Evolutionary conservation across 2,888 invertebrate species (phyloP).

Genomic region (Synanthedon myopaeformis): DNA sequence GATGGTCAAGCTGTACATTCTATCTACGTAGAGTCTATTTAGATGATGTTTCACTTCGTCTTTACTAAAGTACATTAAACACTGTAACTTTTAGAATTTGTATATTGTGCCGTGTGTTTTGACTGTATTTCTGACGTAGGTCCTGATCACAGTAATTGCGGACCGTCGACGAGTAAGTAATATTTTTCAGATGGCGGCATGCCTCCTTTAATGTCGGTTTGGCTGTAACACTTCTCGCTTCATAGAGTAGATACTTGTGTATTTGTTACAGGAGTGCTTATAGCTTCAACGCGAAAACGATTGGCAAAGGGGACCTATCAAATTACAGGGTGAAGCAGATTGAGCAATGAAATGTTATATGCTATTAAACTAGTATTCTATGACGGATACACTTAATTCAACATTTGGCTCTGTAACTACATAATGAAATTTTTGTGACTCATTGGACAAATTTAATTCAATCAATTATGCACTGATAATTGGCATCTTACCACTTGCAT

Average conservation of each 20-base stretch:
- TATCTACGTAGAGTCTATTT: slow-evolving; percentile 36
- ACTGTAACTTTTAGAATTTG: slow-evolving; percentile 31
- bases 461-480: slow-evolving; percentile 11
- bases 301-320: neutral
- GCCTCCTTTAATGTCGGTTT: slow-evolving; percentile 45
- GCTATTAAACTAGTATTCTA: slow-evolving; percentile 24
- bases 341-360: slow-evolving; percentile 14
- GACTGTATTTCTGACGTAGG: slow-evolving; percentile 69
- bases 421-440: slow-evolving; percentile 29
- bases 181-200: slow-evolving; percentile 57
- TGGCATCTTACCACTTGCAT: slow-evolving; percentile 7
- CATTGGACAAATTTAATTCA: slow-evolving; percentile 16
- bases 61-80: slow-evolving; percentile 21
- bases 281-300: slow-evolving; percentile 22
- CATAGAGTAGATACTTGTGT: slow-evolving; percentile 25
- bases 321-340: slow-evolving; percentile 7
- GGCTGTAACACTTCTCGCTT: slow-evolving; percentile 56
- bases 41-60: slow-evolving; percentile 31
- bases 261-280: slow-evolving; percentile 36
- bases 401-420: slow-evolving; percentile 33
- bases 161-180: slow-evolving; percentile 69
- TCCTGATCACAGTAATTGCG: slow-evolving; percentile 70
- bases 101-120: slow-evolving; percentile 63
- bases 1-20: slow-evolving; percentile 31
- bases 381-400: slow-evolving; percentile 37